These are phyloP conservation scores for Spisula subtruncata DNA, from an alignment of 2,888 invertebrate species.

Conservation along the genomic window DNA sequence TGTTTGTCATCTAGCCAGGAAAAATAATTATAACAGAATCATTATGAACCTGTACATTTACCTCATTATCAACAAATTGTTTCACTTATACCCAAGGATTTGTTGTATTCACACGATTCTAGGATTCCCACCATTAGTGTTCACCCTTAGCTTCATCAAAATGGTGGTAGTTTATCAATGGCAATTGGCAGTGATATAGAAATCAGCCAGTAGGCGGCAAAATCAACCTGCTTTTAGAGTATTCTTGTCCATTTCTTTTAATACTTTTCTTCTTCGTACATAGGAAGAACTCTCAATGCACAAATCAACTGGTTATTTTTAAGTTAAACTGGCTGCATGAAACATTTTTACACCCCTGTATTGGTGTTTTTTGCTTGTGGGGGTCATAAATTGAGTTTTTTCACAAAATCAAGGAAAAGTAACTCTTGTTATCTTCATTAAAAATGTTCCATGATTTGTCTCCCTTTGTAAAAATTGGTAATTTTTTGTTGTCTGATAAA, in stretches of 20 bases:
- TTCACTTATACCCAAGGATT: background rate
- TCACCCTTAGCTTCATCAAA: background rate
- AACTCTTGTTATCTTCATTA: background rate
- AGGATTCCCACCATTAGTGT: no score
- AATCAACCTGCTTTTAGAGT: no score
- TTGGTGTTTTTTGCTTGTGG: no score
- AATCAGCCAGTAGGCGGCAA: no score
- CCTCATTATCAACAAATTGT: background rate
- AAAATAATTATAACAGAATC: conserved; percentile 16
- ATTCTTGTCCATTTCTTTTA: no score
- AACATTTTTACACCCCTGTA: no score
- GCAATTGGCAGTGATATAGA: background rate
- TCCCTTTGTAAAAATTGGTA: background rate
- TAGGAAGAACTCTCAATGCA: no score
- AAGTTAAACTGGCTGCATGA: no score
- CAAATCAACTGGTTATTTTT: no score
- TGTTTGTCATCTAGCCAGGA: background rate
- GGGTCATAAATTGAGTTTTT: no score
- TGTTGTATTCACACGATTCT: background rate
- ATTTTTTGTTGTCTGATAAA: no score
- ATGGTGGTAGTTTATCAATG: background rate
- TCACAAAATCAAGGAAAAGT: background rate
- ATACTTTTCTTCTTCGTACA: no score
- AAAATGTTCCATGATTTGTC: background rate
- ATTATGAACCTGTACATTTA: background rate